Evolutionary conservation across 2,113 vertebrate genomes (phyloP).

Genomic region (Apodemus sylvaticus): DNA sequence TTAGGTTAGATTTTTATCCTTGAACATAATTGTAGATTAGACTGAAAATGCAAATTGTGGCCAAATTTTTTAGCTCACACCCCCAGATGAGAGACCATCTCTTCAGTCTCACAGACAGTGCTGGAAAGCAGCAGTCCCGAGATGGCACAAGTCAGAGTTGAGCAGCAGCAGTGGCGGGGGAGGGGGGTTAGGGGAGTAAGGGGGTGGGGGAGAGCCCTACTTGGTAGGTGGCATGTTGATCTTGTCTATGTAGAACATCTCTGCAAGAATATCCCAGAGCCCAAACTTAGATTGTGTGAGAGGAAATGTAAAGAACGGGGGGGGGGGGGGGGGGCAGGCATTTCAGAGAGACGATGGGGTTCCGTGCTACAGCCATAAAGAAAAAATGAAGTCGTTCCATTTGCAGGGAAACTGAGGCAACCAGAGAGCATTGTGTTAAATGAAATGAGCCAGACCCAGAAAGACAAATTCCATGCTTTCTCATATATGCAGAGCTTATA

Average conservation of each 20-base stretch:
- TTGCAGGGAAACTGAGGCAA: neutral
- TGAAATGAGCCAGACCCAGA: neutral
- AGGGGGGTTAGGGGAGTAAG: no score
- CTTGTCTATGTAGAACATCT: no score
- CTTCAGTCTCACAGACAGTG: neutral
- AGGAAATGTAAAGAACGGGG: neutral
- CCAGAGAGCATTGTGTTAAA: neutral
- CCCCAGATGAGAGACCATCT: neutral
- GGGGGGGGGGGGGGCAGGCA: neutral
- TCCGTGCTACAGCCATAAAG: no score
- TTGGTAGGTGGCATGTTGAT: neutral
- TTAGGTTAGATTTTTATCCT: neutral
- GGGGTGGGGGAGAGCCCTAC: neutral
- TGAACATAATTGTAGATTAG: neutral
- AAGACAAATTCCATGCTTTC: neutral
- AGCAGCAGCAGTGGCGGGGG: no score
- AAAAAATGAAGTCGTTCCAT: neutral
- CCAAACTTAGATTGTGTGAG: neutral
- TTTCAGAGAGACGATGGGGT: neutral
- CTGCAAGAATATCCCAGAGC: neutral
- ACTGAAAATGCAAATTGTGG: neutral
- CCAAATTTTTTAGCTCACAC: neutral
- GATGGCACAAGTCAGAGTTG: neutral
- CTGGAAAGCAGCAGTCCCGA: neutral
- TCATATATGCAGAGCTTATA: neutral